These are phyloP conservation scores for Calliopsis andreniformis DNA, from an alignment of 1,140 invertebrate species.

Conservation along the genomic window DNA sequence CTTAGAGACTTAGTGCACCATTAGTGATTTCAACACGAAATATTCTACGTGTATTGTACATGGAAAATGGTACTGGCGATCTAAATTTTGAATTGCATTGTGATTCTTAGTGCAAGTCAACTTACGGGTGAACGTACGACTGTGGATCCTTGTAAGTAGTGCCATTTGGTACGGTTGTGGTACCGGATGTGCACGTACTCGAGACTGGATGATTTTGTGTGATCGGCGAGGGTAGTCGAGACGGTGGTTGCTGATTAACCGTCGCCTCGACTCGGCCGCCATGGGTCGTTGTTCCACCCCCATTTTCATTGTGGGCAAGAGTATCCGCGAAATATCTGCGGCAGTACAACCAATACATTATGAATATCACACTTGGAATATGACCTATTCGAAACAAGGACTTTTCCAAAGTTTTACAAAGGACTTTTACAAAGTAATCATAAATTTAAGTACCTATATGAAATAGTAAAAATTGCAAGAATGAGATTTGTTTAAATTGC, in stretches of 20 bases:
- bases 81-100: too few relatives aligned
- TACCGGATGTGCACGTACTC: constrained; percentile 70
- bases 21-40: too few relatives aligned
- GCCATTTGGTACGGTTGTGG: constrained; percentile 65
- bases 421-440: too few relatives aligned
- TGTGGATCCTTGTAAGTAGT: constrained; percentile 77
- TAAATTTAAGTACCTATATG: too few relatives aligned
- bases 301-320: constrained; percentile 82
- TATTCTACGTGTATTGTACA: too few relatives aligned
- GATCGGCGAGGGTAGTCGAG: constrained; percentile 76
- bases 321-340: constrained; percentile 83
- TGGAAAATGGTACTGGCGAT: too few relatives aligned
- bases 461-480: too few relatives aligned
- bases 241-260: constrained; percentile 68
- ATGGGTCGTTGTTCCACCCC: constrained; percentile 66
- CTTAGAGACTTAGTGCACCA: not conserved
- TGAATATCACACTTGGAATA: too few relatives aligned
- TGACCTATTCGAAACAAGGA: too few relatives aligned
- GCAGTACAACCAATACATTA: not conserved
- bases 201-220: constrained; percentile 73
- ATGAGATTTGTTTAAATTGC: too few relatives aligned
- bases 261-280: constrained; percentile 66
- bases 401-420: too few relatives aligned
- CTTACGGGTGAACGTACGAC: constrained; percentile 80
- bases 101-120: constrained; percentile 30